Percentiles rank a stretch among this genome's conserved stretches.
phyloP scores from a whole-genome alignment of 2,113 vertebrate species.

The Ornithorhynchus anatinus region DNA sequence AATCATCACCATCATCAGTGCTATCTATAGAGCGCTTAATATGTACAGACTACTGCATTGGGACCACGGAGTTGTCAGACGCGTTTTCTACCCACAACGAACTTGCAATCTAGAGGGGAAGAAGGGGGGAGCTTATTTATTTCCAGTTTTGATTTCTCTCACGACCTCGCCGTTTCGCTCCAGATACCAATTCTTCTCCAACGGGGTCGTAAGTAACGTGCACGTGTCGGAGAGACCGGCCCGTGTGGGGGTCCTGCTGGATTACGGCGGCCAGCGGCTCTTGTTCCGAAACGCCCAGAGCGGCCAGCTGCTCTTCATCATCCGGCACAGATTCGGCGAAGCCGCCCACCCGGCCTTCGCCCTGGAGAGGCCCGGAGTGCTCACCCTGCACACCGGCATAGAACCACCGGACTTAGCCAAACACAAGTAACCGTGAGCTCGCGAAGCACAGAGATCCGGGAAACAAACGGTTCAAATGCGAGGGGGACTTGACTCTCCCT shows the following conservation, averaged over 20 bases:
- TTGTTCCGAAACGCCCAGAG: constrained; percentile 87
- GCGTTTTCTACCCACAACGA: too few species aligned
- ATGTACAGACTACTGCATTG: too few species aligned
- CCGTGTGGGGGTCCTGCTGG: constrained; percentile 86
- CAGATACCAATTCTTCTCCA: constrained; percentile 87
- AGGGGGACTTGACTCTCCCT: background rate
- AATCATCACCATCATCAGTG: too few species aligned
- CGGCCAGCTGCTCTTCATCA: constrained; percentile 81
- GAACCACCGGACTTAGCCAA: constrained; percentile 85
- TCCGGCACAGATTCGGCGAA: constrained; percentile 78
- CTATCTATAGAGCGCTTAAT: too few species aligned
- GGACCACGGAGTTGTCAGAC: too few species aligned
- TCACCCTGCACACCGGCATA: constrained; percentile 78
- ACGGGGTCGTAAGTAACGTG: constrained; percentile 73
- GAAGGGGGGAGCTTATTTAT: too few species aligned
- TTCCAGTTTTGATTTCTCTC: background rate
- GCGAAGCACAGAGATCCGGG: background rate
- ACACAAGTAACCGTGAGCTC: constrained; percentile 72
- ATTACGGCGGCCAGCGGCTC: constrained; percentile 79
- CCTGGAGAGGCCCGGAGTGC: constrained; percentile 83
- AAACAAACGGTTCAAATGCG: background rate
- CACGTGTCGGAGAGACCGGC: constrained; percentile 72
- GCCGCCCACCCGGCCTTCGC: constrained; percentile 83
- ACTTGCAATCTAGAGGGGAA: too few species aligned
- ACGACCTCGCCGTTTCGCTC: constrained; percentile 61